Evolutionary conservation across 92 coral and sea anemone species (phyloP).

Genomic region (Isaurus tuberculatus): DNA sequence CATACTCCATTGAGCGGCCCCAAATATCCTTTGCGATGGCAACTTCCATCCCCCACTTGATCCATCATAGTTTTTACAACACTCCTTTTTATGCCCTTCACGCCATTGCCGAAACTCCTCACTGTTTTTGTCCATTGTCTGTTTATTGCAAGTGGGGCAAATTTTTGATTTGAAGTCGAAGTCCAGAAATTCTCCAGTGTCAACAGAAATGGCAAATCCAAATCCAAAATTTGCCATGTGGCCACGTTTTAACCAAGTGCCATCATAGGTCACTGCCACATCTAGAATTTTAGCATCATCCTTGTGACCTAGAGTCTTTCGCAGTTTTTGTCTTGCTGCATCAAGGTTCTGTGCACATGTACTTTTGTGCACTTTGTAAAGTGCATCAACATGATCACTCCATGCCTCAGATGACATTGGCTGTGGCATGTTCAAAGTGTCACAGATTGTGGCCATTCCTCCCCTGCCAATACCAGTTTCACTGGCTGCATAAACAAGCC

Average conservation of each 20-base stretch:
- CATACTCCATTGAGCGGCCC: slow-evolving; percentile 25
- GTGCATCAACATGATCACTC: slow-evolving; percentile 35
- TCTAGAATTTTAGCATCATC: slow-evolving; percentile 31
- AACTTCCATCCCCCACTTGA: slow-evolving; percentile 60
- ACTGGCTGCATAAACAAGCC: slow-evolving; percentile 60
- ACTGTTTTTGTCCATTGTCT: slow-evolving; percentile 30
- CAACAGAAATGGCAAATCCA: slow-evolving; percentile 51
- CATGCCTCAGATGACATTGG: slow-evolving; percentile 51
- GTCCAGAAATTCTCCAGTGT: slow-evolving; percentile 49
- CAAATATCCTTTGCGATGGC: slow-evolving; percentile 47
- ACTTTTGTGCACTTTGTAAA: slow-evolving; percentile 42
- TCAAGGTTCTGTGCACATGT: slow-evolving; percentile 20
- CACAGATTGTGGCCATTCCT: slow-evolving; percentile 59
- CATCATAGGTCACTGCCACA: slow-evolving; percentile 52
- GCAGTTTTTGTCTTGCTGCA: slow-evolving; percentile 23
- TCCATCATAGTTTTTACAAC: slow-evolving; percentile 41
- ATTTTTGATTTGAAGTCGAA: slow-evolving; percentile 52
- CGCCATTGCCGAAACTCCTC: slow-evolving; percentile 41
- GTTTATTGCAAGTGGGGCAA: slow-evolving; percentile 32
- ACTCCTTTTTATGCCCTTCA: slow-evolving; percentile 48
- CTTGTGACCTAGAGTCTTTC: slow-evolving; percentile 27
- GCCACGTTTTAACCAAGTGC: slow-evolving; percentile 58
- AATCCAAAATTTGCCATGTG: slow-evolving; percentile 56
- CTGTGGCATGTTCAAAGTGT: slow-evolving; percentile 61
- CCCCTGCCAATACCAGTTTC: slow-evolving; percentile 65